Evolutionary conservation across 1,140 invertebrate genomes (phyloP).

Genomic region (Tigriopus japonicus): DNA sequence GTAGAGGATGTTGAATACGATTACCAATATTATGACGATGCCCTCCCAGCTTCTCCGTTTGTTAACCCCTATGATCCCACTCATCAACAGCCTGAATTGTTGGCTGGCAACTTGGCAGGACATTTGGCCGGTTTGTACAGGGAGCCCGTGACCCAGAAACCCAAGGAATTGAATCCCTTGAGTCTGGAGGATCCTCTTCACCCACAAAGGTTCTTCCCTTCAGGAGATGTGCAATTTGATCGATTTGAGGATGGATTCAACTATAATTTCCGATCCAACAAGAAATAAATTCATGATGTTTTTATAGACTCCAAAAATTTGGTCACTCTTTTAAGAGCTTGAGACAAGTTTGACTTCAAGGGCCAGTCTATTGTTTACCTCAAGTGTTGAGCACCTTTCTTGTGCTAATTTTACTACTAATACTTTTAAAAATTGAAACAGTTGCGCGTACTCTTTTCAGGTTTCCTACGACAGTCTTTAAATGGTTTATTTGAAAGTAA

Average conservation of each 20-base stretch:
- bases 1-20: slow-evolving; percentile 11
- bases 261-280: slow-evolving; percentile 8
- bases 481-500: too few species aligned
- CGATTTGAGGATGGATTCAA: slow-evolving; percentile 11
- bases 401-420: too few species aligned
- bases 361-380: too few species aligned
- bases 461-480: too few species aligned
- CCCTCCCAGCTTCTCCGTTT: slow-evolving; percentile 8
- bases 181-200: neutral
- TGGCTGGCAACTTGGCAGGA: slow-evolving; percentile 12
- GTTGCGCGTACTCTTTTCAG: too few species aligned
- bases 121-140: slow-evolving; percentile 4
- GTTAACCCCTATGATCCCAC: slow-evolving; percentile 14
- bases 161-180: neutral
- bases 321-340: too few species aligned
- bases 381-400: too few species aligned
- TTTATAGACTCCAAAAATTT: too few species aligned
- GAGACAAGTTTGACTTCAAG: too few species aligned
- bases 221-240: slow-evolving; percentile 4
- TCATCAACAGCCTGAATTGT: slow-evolving; percentile 9
- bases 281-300: slow-evolving; percentile 1
- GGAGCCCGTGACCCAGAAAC: neutral
- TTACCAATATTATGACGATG: slow-evolving; percentile 12
- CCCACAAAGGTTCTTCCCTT: slow-evolving; percentile 8
- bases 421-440: too few species aligned